Evolutionary conservation across 1,140 invertebrate species (phyloP), one percentile per base, ranked within the genome.

Genomic region (Hydropsyche tenuis): DNA sequence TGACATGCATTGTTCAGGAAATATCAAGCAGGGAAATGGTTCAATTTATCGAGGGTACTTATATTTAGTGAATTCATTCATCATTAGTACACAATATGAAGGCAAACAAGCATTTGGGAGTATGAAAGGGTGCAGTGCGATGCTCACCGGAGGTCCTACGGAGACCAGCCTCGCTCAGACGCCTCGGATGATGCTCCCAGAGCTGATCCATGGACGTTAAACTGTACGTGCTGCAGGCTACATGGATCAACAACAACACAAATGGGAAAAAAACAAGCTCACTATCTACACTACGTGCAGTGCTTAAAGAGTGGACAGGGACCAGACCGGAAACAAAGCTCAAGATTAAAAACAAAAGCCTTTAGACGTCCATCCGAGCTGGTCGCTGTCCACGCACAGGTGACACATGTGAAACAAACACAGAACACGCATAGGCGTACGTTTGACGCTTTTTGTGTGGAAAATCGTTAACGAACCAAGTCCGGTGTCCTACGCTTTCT

Each of bases 101-200:
- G 3, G 30, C 30, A 37, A 37, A 37, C 30, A 37, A 37, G 30
- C 30, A 37, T 4, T 37, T 37, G 30, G 30, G 30, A 37, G 9
- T 37, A 9, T 37, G 30, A 37, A 37, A 37, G 3, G 9, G 30
- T 37, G 30, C 42, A 48, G 12, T 62, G 56, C 43, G n/a, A 51
- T 48, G 81, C 85, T 84, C 89, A 91, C 91, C 90, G 89, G 90
- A 90, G 79, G 88, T 88, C 82, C 90, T 85, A 78, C 89, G 86
- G 63, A 90, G 85, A 77, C 89, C 90, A 76, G 90, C 89, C 82
- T 91, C 90, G 83, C 88, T 90, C 79, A 91, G 85, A 79, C 88
- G 86, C 77, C 88, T 88, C 66, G 88, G 86, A 75, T 90, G 87
- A 80, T 86, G 87, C 81, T 91, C 89, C 88, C 89, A 91, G 66